Conservation (phyloP, 2,113 vertebrate species). For the Notothenia coriiceps region DNA sequence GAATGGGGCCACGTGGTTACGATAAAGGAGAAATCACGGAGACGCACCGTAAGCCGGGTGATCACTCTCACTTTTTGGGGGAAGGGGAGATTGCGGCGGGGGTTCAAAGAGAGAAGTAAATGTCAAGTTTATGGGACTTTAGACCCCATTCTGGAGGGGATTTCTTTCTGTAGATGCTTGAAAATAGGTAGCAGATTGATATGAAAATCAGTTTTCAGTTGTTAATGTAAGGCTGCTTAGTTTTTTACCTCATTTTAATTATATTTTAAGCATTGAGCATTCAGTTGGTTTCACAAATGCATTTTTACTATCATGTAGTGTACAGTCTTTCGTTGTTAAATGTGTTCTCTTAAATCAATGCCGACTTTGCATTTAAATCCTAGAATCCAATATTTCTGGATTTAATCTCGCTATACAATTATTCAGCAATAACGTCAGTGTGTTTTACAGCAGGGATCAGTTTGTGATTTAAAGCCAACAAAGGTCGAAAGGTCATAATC, state of each 20-base stretch:
- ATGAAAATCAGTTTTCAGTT: not conserved
- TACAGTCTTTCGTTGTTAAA: not conserved
- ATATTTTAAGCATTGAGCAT: not conserved
- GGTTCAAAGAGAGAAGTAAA: not conserved
- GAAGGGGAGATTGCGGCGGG: not conserved
- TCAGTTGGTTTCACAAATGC: not conserved
- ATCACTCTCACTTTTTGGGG: slow-evolving; percentile 10
- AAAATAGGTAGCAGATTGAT: not conserved
- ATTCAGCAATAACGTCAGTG: not conserved
- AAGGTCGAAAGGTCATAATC: not conserved
- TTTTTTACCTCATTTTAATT: not conserved
- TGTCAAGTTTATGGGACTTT: slow-evolving; percentile 10
- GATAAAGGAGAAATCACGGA: slow-evolving; percentile 34
- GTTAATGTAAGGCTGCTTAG: not conserved
- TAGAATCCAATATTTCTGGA: not conserved
- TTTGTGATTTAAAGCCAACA: not conserved
- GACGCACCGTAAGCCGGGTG: slow-evolving; percentile 4
- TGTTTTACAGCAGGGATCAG: not conserved
- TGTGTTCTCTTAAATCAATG: not conserved
- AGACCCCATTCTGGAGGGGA: not conserved
- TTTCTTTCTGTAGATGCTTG: not conserved
- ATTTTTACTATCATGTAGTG: not conserved
- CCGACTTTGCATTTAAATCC: not conserved
- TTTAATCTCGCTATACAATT: not conserved
- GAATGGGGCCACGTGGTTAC: slow-evolving; percentile 63